These are phyloP conservation scores for Percopsis transmontana DNA, from an alignment of 2,113 vertebrate species.

Conservation along the genomic window DNA sequence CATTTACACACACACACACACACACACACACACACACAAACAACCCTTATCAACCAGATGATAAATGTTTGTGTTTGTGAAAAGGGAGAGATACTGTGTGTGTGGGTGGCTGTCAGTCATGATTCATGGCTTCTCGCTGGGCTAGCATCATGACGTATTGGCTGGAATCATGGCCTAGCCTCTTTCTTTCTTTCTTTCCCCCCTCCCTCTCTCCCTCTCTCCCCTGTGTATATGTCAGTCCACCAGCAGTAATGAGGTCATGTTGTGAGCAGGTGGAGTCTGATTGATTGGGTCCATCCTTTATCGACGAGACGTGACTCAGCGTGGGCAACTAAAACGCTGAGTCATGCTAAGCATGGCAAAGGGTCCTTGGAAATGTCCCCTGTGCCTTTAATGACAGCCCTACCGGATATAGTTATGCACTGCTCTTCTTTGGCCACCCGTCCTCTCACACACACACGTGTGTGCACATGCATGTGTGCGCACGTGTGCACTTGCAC, in stretches of 20 bases:
- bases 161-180: background rate
- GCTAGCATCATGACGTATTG: background rate
- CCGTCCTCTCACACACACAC: background rate
- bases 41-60: background rate
- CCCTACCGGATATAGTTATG: background rate
- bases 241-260: slow-evolving; percentile 7
- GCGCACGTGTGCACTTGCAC: background rate
- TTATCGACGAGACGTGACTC: slow-evolving; percentile 23
- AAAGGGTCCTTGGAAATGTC: slow-evolving; percentile 9
- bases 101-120: background rate
- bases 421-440: slow-evolving; percentile 3
- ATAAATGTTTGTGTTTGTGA: too few species aligned
- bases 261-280: slow-evolving; percentile 2
- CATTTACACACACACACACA: background rate
- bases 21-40: background rate
- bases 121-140: slow-evolving; percentile 11
- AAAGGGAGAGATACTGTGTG: background rate
- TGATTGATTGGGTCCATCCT: slow-evolving; percentile 6
- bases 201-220: slow-evolving; percentile 4
- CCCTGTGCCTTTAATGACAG: slow-evolving; percentile 19
- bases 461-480: slow-evolving; percentile 21
- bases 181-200: slow-evolving; percentile 11
- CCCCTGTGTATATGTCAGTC: background rate
- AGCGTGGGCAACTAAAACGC: slow-evolving; percentile 46
- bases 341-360: slow-evolving; percentile 37